Evolutionary conservation across 2,888 invertebrate species (phyloP), one percentile per base, ranked within the genome.

Genomic region (Synanthedon tipuliformis): DNA sequence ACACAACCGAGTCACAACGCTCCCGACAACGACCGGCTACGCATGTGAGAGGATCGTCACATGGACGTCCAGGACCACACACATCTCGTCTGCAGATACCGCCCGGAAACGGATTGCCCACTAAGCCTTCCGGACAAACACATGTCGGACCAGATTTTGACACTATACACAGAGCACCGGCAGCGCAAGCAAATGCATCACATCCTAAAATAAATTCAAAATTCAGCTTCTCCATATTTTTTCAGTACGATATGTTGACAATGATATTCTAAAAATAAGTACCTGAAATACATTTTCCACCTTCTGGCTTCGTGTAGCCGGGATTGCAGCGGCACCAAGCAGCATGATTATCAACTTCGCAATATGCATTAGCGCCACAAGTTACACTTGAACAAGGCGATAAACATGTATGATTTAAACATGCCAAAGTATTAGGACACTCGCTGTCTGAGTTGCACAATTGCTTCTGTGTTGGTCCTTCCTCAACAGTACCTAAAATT

Each of bases 91-190:
- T 89, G 69, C 97, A 97, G 53, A 89, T 89, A 45, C 96, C 97
- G 27, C 97, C 97, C 1, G 96, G 94, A 87, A 96, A 97, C 7
- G 97, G 96, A 81, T 97, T 96, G 16, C 96, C 96, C 54, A 92
- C 90, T 74, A 92, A 93, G 50, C 95, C 95, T 72, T 95, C 94
- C 2, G 93, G 90, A 68, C 96, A 97, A 70, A 94, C 93, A 72
- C 96, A 97, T 4, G 95, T 95, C 13, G 95, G 95, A 12, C 96
- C 96, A 16, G 90, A 89, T 60, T 92, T 91, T 40, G 95, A 93
- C 56, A 94, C 93, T 61, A 96, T 94, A 68, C 96, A 97, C 56
- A 94, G 92, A 10, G 95, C 95, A 58, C 95, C 95, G 45, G 89
- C 81, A 12, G 94, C 95, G 69, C 97, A 97, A 18, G 93, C 90